Evolutionary conservation across 2,888 invertebrate species (phyloP), one percentile per base, ranked within the genome.

Genomic region (Caenorhabditis imperialis): DNA sequence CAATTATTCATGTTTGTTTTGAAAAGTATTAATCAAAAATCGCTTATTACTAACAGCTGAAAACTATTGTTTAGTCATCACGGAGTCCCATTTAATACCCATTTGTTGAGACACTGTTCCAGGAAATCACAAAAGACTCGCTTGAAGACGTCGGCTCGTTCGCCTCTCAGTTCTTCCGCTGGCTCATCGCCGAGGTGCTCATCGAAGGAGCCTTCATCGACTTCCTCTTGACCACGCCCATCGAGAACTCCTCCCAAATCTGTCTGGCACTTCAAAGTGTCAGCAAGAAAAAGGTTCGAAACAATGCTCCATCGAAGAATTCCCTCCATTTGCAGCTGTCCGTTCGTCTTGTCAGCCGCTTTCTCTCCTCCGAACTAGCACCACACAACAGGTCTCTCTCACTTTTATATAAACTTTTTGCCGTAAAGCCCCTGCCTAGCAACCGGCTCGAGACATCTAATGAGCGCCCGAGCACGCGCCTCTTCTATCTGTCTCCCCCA

Each of bases 291-390:
- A 81, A 81, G 69, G 63, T 63, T n/a, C n/a, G n/a, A n/a, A n/a
- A n/a, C n/a, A n/a, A n/a, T n/a, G n/a, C n/a, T n/a, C n/a, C n/a
- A n/a, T n/a, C n/a, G n/a, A n/a, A n/a, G n/a, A n/a, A n/a, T 23
- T 48, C 3, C 20, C 55, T 47, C 38, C 18, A 45, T 44, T 47
- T 76, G 33, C 71, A 82, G 80, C 57, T 82, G 22, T 81, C 82
- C 5, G 74, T 82, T n/a, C 82, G 82, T n/a, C 78, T 82, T 57
- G 77, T 82, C 35, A 72, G 72, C 38, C 77, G 82, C 18, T 80
- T 80, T 42, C 57, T 77, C 33, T 65, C 77, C 3, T 48, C 80
- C 8, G 80, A 81, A 44, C 40, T 81, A n/a, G 75, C 77, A 16
- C 78, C 81, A 14, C 77, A 78, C 60, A 82, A 81, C 75, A 77